Conservation (phyloP, 2,888 invertebrate genomes). For the Hanleya hanleyi region DNA sequence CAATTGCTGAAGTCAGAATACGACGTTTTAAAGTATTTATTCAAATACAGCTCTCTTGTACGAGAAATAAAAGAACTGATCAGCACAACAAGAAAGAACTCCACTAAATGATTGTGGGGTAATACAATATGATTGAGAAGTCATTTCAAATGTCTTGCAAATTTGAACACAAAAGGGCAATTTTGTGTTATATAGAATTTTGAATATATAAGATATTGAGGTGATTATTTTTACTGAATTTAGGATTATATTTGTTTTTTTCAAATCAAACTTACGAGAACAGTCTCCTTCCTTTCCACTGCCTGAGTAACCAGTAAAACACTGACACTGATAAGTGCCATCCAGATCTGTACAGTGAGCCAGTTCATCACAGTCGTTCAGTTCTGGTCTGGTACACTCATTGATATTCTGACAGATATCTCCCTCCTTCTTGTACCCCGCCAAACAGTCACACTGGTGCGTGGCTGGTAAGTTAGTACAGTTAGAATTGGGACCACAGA, state of each 20-base stretch:
- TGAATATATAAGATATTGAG: too few relatives aligned
- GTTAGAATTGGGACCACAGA: background rate
- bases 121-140: too few relatives aligned
- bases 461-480: background rate
- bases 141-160: too few relatives aligned
- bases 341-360: conserved; percentile 5
- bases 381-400: conserved; percentile 4
- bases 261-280: background rate
- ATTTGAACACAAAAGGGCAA: too few relatives aligned
- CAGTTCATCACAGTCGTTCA: background rate
- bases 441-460: background rate
- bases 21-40: too few relatives aligned
- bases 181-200: too few relatives aligned
- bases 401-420: background rate
- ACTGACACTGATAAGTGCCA: background rate
- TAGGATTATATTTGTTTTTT: too few relatives aligned
- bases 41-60: too few relatives aligned
- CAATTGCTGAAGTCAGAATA: conserved; percentile 4
- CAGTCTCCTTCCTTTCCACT: conserved; percentile 1
- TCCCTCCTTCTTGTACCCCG: background rate
- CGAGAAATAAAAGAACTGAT: too few relatives aligned
- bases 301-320: background rate
- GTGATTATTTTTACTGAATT: too few relatives aligned
- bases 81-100: too few relatives aligned
- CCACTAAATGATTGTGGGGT: too few relatives aligned